Base-by-base conservation (phyloP, 2,888 invertebrate species). In the Heteromyza rotundicornis region DNA sequence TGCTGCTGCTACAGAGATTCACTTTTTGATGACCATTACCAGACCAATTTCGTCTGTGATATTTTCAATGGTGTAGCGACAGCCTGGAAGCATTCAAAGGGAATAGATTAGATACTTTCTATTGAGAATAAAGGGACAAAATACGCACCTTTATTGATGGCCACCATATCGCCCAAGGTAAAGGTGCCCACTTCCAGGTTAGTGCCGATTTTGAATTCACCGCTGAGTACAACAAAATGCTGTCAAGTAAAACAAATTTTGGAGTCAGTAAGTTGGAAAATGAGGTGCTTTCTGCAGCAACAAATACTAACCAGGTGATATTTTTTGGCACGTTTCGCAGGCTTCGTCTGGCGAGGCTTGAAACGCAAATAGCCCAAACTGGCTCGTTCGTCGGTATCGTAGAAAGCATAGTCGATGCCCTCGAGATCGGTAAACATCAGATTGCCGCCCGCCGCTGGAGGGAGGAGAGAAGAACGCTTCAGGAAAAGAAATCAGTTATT, bases 401-500 rank as follows among this genome's bases (percentile, higher is more conserved):
- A 77, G 24, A 74, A 77, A 1, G 70, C 72, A 57, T 75, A 77
- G 0, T 76, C 77, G 5, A 75, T 53, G 20, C 72, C 75, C 2
- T 71, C 68, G 14, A 73, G 19, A n/a, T 56, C 51, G 0, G 62
- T 27, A 27, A 76, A 75, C 0, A 57, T 22, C n/a, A 77, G 54
- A 2, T 68, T 61, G 2, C 57, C 35, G 1, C 60, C 64, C 1
- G 64, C 20, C 0, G 70, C 70, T 70, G 64, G 12, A 63, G 36
- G 2, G n/a, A 57, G 16, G 5, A 44, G 27, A 7, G 10, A 7
- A 7, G 27, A 7, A 27, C 5, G 10, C 5, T 10, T 40, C 19
- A 10, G 55, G 22, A 17, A 20, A 59, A 49, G 23, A 35, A 32
- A 47, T 20, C 40, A n/a, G n/a, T 27, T 24, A 22, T 47, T 19